Conservation (phyloP, 35 echinoderm and acorn worm species). For the Apostichopus parvimensis region DNA sequence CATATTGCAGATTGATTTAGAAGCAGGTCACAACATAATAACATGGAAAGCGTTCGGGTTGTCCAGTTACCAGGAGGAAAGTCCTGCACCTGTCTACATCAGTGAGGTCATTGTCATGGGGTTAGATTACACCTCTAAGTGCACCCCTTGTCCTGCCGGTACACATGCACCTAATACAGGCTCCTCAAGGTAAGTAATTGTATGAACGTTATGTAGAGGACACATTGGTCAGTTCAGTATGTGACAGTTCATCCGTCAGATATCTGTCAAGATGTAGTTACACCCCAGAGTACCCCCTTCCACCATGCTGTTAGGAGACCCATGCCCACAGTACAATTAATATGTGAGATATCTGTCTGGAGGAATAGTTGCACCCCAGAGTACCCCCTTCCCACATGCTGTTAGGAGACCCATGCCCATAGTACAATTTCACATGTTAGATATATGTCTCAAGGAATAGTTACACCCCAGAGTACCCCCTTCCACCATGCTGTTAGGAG, state of each 20-base stretch:
- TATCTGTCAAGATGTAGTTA: background rate
- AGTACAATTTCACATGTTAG: background rate
- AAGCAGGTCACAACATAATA: slow-evolving; percentile 86
- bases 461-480: background rate
- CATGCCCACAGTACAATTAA: background rate
- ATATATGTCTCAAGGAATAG: background rate
- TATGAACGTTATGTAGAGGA: too few relatives aligned
- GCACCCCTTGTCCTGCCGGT: slow-evolving; percentile 78
- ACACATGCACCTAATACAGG: slow-evolving; percentile 60
- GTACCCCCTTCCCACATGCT: background rate
- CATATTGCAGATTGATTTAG: slow-evolving; percentile 59
- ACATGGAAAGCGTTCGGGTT: slow-evolving; percentile 87
- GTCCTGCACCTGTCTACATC: slow-evolving; percentile 69
- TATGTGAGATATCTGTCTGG: background rate
- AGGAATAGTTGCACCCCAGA: background rate
- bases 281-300: background rate
- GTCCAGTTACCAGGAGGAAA: background rate
- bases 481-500: background rate
- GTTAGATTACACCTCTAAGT: slow-evolving; percentile 88
- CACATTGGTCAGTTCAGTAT: too few relatives aligned
- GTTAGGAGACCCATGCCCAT: background rate
- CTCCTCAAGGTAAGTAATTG: slow-evolving; percentile 57
- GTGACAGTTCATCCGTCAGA: background rate
- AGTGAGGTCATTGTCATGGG: slow-evolving; percentile 83
- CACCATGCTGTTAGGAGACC: background rate